Conservation (phyloP, 2,888 invertebrate genomes). For the Nephrotoma appendiculata region DNA sequence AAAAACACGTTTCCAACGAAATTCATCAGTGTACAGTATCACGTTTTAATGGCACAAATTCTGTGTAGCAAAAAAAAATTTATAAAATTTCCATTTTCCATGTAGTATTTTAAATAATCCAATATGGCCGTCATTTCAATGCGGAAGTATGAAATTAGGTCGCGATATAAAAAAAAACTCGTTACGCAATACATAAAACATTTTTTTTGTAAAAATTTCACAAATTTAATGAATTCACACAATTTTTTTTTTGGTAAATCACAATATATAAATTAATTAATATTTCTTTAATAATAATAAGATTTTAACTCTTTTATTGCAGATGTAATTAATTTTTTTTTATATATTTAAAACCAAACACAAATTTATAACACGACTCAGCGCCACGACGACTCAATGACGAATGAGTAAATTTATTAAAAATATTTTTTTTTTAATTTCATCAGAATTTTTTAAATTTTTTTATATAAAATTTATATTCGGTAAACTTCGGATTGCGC, state of each 20-base stretch:
- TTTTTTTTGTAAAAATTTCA: background rate
- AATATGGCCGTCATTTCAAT: constrained; percentile 8
- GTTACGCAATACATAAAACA: background rate
- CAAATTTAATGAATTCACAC: background rate
- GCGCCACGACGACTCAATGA: background rate
- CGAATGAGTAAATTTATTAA: background rate
- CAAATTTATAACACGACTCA: background rate
- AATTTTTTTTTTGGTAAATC: background rate
- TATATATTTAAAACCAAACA: background rate
- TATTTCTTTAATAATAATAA: background rate
- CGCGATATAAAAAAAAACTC: constrained; percentile 14
- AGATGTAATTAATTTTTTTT: background rate
- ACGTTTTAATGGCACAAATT: background rate
- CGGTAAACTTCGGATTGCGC: background rate
- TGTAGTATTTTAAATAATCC: background rate
- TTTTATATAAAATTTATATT: background rate
- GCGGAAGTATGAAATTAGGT: constrained; percentile 20
- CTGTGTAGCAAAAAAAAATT: background rate
- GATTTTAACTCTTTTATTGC: background rate
- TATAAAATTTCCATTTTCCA: background rate
- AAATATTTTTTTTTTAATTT: background rate
- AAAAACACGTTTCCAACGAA: background rate
- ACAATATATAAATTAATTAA: background rate
- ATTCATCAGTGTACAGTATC: background rate
- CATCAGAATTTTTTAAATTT: background rate